A percentile compares a stretch with the other conserved stretches of the same genome.
These are phyloP conservation scores for Chamaetylas fuelleborni DNA, from an alignment of 2,113 vertebrate genomes.

Conservation along the genomic window DNA sequence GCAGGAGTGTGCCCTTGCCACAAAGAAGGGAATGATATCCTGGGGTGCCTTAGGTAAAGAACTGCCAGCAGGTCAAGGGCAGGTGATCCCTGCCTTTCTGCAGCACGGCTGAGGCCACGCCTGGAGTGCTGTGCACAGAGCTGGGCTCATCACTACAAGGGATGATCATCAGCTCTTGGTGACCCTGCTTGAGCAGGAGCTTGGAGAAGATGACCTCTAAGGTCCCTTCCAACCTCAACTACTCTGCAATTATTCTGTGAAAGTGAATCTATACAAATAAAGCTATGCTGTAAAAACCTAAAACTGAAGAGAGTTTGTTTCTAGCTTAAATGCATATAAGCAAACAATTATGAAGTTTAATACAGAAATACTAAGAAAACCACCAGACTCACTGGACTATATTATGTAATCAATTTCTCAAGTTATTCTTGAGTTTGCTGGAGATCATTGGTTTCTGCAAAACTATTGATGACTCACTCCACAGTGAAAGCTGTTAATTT, in stretches of 20 bases:
- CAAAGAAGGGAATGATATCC: not conserved
- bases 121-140: not conserved
- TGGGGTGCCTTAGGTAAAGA: not conserved
- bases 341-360: not conserved
- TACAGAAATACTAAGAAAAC: not conserved
- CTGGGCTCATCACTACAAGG: not conserved
- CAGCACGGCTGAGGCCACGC: not conserved
- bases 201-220: not conserved
- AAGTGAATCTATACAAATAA: not conserved
- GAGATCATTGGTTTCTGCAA: not conserved
- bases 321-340: not conserved
- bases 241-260: not conserved
- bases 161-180: not conserved
- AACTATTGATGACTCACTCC: not conserved
- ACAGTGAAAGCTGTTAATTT: not conserved
- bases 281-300: not conserved
- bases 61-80: not conserved
- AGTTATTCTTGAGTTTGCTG: not conserved
- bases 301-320: not conserved
- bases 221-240: not conserved
- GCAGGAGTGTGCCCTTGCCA: fast-evolving
- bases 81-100: not conserved
- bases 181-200: not conserved
- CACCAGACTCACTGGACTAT: not conserved
- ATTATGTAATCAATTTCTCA: not conserved